Conservation (phyloP, 2,888 invertebrate species). For the Geotrupes spiniger region DNA sequence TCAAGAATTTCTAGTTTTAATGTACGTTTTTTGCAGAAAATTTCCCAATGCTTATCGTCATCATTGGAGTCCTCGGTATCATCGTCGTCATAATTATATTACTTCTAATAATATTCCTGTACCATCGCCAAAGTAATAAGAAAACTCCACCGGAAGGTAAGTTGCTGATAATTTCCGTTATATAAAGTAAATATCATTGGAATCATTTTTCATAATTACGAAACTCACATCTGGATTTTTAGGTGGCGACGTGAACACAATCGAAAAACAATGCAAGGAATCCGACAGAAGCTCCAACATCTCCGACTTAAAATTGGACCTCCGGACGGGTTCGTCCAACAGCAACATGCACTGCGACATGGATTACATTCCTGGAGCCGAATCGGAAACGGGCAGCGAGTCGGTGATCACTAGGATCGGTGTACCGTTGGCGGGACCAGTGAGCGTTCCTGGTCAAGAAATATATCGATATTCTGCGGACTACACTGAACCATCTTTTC, state of each 20-base stretch:
- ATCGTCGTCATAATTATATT: constrained; percentile 82
- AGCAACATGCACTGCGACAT: constrained; percentile 62
- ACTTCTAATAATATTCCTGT: constrained; percentile 80
- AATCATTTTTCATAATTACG: no score
- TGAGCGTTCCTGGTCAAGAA: constrained; percentile 64
- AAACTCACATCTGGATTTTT: constrained; percentile 6
- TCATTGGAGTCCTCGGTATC: constrained; percentile 83
- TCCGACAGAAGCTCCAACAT: constrained; percentile 90
- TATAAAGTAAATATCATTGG: neutral
- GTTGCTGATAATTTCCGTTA: neutral
- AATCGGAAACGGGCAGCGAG: constrained; percentile 56
- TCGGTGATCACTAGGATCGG: constrained; percentile 59
- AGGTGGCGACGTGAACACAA: constrained; percentile 53
- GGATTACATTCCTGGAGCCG: constrained; percentile 57
- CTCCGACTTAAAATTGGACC: constrained; percentile 86
- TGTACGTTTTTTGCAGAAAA: constrained; percentile 58
- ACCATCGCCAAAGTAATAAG: constrained; percentile 65
- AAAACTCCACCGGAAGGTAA: constrained; percentile 52
- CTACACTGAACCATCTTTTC: constrained; percentile 75
- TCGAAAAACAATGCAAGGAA: constrained; percentile 63
- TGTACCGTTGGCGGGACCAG: constrained; percentile 75
- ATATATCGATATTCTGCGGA: constrained; percentile 71
- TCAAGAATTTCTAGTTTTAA: constrained; percentile 1
- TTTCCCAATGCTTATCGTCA: constrained; percentile 75
- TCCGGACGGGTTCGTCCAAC: constrained; percentile 77